Evolutionary conservation across 64 coral and sea anemone species (phyloP), one percentile per base, ranked within the genome.

Genomic region (Cladopsammia gracilis): DNA sequence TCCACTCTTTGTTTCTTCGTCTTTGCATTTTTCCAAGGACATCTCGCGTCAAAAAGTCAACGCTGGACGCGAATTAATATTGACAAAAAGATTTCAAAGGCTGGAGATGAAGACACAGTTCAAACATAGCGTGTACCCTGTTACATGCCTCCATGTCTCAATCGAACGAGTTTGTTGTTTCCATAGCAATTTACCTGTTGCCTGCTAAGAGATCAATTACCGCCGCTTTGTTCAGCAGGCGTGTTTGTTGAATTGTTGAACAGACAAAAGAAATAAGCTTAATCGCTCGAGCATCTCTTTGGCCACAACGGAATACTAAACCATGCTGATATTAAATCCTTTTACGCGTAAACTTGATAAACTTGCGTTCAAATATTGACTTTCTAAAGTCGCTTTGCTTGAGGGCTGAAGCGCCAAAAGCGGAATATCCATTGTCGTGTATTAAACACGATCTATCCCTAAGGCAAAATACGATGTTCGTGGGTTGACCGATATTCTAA

Each of bases 111-210:
- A 3, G 16, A 25, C 62, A 50, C 57, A 42, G 58, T 48, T 82
- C 45, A 50, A 84, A 48, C 80, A 68, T 67, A 66, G 80, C 60
- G 4, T 50, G 60, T 67, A 12, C 12, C 53, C n/a, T n/a, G n/a
- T 56, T 12, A 12, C 53, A 56, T 58, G 80, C 45, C 44, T 14
- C 4, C 42, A 60, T 6, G 20, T 22, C 80, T 67, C 61, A 64
- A 44, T 22, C 26, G 80, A 69, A 13, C 8, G 0, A 49, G 43
- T 64, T 84, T 84, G 44, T 6, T 67, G 80, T 84, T 84, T 66
- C 80, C 80, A 84, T 84, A 84, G 80, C 60, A 68, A 84, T 84
- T 66, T 24, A 43, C 20, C 19, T 67, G 61, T 84, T 67, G 60
- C 43, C 80, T 50, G 80, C 9, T 68, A 66, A 84, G 9, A 61